Conservation (phyloP, 2,113 vertebrate genomes). For the Syngnathus floridae region DNA sequence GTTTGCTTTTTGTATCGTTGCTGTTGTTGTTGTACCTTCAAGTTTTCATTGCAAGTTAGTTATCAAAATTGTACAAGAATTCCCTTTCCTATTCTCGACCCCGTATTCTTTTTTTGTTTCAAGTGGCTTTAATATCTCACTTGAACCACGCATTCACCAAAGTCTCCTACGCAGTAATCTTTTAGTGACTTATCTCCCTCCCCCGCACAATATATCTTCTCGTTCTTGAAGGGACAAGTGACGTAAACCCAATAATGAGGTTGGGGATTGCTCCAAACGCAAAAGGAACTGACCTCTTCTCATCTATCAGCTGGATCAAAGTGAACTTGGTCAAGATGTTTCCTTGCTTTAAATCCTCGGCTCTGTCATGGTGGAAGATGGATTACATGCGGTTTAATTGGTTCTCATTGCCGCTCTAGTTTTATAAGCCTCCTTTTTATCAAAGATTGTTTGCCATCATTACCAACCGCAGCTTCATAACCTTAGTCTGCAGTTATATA, state of each 20-base stretch:
- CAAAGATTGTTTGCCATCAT: slow-evolving; percentile 25
- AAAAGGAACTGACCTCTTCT: slow-evolving; percentile 15
- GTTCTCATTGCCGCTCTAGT: slow-evolving; percentile 23
- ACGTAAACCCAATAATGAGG: slow-evolving; percentile 20
- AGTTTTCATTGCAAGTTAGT: neutral
- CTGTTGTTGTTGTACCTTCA: neutral
- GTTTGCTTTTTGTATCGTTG: neutral
- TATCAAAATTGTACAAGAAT: neutral
- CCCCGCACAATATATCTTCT: slow-evolving; percentile 14
- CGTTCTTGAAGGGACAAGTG: slow-evolving; percentile 3
- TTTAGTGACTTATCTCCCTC: slow-evolving; percentile 10
- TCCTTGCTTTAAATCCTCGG: slow-evolving; percentile 23
- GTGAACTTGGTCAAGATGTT: slow-evolving; percentile 31
- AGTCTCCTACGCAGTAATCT: neutral
- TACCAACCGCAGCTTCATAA: slow-evolving; percentile 28
- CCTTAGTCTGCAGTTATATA: slow-evolving; percentile 26
- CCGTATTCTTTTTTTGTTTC: neutral
- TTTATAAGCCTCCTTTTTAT: slow-evolving; percentile 38
- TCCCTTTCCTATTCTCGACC: neutral
- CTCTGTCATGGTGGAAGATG: slow-evolving; percentile 29
- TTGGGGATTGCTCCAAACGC: slow-evolving; percentile 8
- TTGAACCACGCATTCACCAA: neutral
- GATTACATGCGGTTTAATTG: slow-evolving; percentile 18
- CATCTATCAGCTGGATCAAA: slow-evolving; percentile 42
- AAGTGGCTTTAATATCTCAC: neutral